Evolutionary conservation across 2,888 invertebrate genomes (phyloP).

Genomic region (Xylocampa areola): DNA sequence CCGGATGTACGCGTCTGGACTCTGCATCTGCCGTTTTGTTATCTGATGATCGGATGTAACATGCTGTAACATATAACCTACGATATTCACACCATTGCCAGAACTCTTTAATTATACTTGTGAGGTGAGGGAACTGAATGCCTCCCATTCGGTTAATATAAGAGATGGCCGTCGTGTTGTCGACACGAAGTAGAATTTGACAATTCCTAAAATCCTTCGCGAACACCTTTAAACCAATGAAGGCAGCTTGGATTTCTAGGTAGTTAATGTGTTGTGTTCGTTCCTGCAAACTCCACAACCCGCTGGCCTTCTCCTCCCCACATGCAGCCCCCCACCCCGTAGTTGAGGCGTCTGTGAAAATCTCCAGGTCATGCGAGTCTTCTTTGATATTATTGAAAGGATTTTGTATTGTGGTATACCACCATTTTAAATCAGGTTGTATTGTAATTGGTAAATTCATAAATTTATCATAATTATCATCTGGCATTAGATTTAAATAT

Average conservation of each 20-base stretch:
- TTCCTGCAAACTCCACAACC: constrained; percentile 6
- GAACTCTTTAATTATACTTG: neutral
- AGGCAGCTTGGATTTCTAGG: constrained; percentile 17
- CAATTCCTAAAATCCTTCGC: constrained; percentile 2
- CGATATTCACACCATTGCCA: constrained; percentile 36
- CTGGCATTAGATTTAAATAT: neutral
- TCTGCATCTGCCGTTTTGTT: constrained; percentile 25
- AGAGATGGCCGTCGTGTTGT: constrained; percentile 31
- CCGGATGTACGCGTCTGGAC: constrained; percentile 11
- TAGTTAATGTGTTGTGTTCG: constrained; percentile 22
- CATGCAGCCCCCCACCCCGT: constrained; percentile 19
- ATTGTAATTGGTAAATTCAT: neutral
- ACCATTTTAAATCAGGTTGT: neutral
- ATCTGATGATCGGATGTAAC: constrained; percentile 27
- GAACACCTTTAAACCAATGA: constrained; percentile 6
- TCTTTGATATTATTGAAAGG: neutral
- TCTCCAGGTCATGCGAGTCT: neutral
- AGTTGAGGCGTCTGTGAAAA: constrained; percentile 9
- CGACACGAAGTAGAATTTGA: constrained; percentile 24
- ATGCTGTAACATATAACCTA: constrained; percentile 3
- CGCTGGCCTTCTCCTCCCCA: neutral
- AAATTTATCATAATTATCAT: neutral
- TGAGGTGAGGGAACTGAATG: constrained; percentile 28
- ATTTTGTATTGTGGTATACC: neutral
- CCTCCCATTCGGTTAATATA: constrained; percentile 43